Evolutionary conservation across 2,797 vertebrate genomes (phyloP), one percentile per base, ranked within the genome.

Genomic region (Cryptoprocta ferox): DNA sequence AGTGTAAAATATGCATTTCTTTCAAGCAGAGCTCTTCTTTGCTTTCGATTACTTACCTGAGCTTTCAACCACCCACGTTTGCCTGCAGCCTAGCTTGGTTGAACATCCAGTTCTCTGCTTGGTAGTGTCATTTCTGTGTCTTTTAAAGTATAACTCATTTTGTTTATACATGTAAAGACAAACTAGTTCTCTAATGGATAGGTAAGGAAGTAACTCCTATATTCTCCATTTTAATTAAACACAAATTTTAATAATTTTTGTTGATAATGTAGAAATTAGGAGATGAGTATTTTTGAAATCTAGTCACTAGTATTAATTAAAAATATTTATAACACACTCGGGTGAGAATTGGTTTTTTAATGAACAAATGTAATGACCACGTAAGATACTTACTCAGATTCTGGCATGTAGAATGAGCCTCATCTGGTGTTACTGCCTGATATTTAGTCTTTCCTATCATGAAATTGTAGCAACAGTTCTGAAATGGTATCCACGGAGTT

Each of bases 401-500:
- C 96, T 97, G 99, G 99, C 99, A 99, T 91, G 98, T 98, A 21
- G 99, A 95, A 24, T 98, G 97, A 75, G 98, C 94, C 75, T 98
- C 98, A 19, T 98, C 98, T 21, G 95, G 87, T 63, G 98, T 97
- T 39, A 97, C 71, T 24, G 98, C 96, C 3, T 95, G 97, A 99
- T 99, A 99, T 97, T 99, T 99, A 93, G 98, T 98, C 91, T 99
- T 96, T 11, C 97, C 98, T 98, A 99, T 98, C 98, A 99, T 98
- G 92, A 99, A 99, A 73, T 99, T 98, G 96, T 99, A 99, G 98
- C 99, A 99, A 97, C 99, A 99, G 92, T 99, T 99, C 97, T 98
- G 99, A 98, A 99, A 99, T n/a, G 99, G 99, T 98, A 99, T 99
- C 99, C 99, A 99, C 81, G 99, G 99, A 45, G 99, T 99, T 68